A percentile compares a stretch with the other conserved stretches of the same genome.
These are phyloP conservation scores for Plecotus auritus DNA, from an alignment of 2,113 vertebrate species.

Conservation along the genomic window DNA sequence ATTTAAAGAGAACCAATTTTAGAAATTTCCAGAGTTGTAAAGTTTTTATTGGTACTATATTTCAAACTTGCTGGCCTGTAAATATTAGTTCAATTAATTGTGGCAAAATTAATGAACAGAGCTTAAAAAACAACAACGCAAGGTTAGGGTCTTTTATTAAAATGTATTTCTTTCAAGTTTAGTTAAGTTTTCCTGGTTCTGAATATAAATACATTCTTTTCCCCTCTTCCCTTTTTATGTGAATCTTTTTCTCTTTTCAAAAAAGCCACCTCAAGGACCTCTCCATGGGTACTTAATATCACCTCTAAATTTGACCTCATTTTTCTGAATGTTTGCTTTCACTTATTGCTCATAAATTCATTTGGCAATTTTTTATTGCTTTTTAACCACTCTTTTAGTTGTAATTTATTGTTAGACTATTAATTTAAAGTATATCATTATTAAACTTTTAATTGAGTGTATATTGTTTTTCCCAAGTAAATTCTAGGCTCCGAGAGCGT, in stretches of 20 bases:
- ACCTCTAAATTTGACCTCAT: neutral
- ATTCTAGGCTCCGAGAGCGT: neutral
- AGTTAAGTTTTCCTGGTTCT: neutral
- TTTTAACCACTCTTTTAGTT: neutral
- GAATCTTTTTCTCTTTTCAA: neutral
- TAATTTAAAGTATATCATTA: neutral
- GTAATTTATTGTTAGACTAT: neutral
- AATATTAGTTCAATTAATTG: conserved; percentile 68
- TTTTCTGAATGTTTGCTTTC: conserved; percentile 33
- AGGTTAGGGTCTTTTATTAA: neutral
- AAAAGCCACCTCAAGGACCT: neutral
- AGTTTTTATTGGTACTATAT: conserved; percentile 66
- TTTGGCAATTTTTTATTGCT: neutral
- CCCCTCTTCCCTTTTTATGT: conserved; percentile 1
- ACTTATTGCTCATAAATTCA: neutral
- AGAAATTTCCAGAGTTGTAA: conserved; percentile 65
- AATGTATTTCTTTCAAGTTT: conserved; percentile 32
- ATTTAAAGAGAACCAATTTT: conserved; percentile 57
- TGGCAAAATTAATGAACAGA: conserved; percentile 36
- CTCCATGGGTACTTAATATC: neutral
- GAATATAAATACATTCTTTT: neutral
- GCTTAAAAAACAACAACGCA: neutral
- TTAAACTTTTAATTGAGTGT: neutral
- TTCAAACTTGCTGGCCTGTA: conserved; percentile 55
- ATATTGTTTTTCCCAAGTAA: neutral